These are phyloP conservation scores for Bacillus rossius DNA, from an alignment of 1,140 invertebrate genomes.

Conservation along the genomic window DNA sequence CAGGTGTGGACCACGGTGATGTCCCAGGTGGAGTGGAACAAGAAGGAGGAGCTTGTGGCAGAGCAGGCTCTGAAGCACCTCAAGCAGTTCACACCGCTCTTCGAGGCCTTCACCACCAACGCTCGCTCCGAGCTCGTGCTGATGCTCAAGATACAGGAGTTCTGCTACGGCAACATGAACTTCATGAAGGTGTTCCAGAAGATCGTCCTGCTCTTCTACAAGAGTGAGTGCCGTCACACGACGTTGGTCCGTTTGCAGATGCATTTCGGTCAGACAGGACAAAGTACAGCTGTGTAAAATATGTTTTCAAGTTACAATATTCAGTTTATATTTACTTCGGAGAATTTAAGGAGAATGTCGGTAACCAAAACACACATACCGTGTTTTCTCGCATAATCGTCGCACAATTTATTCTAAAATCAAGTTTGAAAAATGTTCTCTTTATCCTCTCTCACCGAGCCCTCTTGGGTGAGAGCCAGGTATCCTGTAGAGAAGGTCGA, in stretches of 20 bases:
- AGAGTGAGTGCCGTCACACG: conserved; percentile 57
- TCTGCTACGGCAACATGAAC: conserved; percentile 98
- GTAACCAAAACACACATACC: too few relatives aligned
- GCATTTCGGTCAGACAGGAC: too few relatives aligned
- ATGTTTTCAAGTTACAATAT: too few relatives aligned
- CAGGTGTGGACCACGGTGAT: conserved; percentile 90
- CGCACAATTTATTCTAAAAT: too few relatives aligned
- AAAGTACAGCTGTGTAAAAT: too few relatives aligned
- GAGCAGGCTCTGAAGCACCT: conserved; percentile 92
- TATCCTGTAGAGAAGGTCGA: too few relatives aligned
- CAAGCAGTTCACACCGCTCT: conserved; percentile 74
- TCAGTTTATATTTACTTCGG: too few relatives aligned
- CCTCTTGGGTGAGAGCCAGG: too few relatives aligned
- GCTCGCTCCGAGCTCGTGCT: conserved; percentile 82
- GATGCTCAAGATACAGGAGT: conserved; percentile 90
- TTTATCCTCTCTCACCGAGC: too few relatives aligned
- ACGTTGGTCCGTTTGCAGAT: neutral
- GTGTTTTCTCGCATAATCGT: too few relatives aligned
- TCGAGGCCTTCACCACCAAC: conserved; percentile 78
- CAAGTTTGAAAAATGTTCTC: too few relatives aligned
- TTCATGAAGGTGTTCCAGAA: conserved; percentile 98
- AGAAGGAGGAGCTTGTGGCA: conserved; percentile 93
- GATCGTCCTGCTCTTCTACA: conserved; percentile 93
- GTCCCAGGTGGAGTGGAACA: conserved; percentile 95
- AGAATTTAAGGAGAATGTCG: too few relatives aligned